phyloP scores from a whole-genome alignment of 2,888 invertebrate genomes.

The Agelastica alni region DNA sequence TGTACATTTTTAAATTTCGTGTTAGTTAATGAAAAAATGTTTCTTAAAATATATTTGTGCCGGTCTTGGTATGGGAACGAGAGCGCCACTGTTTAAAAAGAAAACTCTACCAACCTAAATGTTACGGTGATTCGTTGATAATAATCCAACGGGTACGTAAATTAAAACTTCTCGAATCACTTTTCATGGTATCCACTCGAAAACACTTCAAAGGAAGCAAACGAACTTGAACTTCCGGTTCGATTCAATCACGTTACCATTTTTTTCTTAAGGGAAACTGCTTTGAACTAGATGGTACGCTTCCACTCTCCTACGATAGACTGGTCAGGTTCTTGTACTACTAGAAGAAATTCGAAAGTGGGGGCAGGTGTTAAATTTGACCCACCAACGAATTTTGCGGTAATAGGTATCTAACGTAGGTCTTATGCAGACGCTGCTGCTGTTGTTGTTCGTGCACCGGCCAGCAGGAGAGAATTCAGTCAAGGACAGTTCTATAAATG shows the following conservation, averaged over 20 bases:
- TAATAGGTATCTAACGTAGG: background rate
- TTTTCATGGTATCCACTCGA: conserved; percentile 1
- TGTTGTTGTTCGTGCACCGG: background rate
- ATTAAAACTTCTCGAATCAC: background rate
- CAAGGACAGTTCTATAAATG: conserved; percentile 2
- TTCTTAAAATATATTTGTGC: too few relatives aligned
- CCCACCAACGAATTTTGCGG: conserved; percentile 6
- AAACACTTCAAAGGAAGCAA: background rate
- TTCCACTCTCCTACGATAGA: conserved; percentile 3
- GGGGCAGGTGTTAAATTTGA: conserved; percentile 7
- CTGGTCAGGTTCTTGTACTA: conserved; percentile 7
- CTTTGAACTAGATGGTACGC: conserved; percentile 5
- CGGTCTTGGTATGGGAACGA: background rate
- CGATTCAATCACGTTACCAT: conserved; percentile 2
- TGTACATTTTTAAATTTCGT: too few relatives aligned
- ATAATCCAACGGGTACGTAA: background rate
- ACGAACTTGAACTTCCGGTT: conserved; percentile 6
- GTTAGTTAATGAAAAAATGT: too few relatives aligned
- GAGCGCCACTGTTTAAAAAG: background rate
- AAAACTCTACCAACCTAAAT: background rate
- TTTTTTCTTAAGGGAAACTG: conserved; percentile 5
- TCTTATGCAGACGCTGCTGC: conserved; percentile 3
- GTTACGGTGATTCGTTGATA: background rate
- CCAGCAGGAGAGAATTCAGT: conserved; percentile 1
- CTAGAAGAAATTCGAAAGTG: conserved; percentile 4